Evolutionary conservation across 2,888 invertebrate genomes (phyloP).

Genomic region (Brachyopa scutellaris): DNA sequence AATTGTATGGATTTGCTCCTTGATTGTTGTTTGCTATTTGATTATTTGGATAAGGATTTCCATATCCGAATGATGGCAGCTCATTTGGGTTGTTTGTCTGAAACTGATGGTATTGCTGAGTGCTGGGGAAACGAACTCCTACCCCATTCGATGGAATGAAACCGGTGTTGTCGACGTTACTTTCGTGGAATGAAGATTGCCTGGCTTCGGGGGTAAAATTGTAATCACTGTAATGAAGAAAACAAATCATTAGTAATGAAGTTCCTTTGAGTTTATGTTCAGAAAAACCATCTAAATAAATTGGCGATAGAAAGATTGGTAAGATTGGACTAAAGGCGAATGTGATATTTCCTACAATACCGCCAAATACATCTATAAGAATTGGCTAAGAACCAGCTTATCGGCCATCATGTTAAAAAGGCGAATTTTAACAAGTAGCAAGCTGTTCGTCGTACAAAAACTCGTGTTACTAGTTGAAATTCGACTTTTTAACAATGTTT

Average conservation of each 20-base stretch:
- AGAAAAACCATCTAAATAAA: too few relatives aligned
- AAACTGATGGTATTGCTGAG: conserved; percentile 43
- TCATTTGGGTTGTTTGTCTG: conserved; percentile 57
- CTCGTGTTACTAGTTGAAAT: too few relatives aligned
- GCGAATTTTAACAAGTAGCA: too few relatives aligned
- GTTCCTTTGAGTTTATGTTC: too few relatives aligned
- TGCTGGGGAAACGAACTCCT: conserved; percentile 56
- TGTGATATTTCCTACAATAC: too few relatives aligned
- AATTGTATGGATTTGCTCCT: conserved; percentile 65
- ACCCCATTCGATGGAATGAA: conserved; percentile 47
- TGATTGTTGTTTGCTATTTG: conserved; percentile 58
- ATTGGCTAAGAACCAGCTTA: too few relatives aligned
- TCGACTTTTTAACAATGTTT: too few relatives aligned
- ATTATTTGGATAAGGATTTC: conserved; percentile 60
- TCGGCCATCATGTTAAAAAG: too few relatives aligned
- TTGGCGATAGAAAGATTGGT: too few relatives aligned
- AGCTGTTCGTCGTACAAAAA: too few relatives aligned
- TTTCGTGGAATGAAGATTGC: conserved; percentile 50
- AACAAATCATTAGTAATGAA: background rate
- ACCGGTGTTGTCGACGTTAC: conserved; percentile 20
- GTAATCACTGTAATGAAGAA: conserved; percentile 1
- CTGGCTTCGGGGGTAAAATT: conserved; percentile 10
- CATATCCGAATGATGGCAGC: conserved; percentile 13
- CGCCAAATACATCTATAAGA: too few relatives aligned
- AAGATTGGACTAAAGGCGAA: too few relatives aligned